These are phyloP conservation scores for Eupithecia subfuscata DNA, from an alignment of 2,888 invertebrate species.

Conservation along the genomic window DNA sequence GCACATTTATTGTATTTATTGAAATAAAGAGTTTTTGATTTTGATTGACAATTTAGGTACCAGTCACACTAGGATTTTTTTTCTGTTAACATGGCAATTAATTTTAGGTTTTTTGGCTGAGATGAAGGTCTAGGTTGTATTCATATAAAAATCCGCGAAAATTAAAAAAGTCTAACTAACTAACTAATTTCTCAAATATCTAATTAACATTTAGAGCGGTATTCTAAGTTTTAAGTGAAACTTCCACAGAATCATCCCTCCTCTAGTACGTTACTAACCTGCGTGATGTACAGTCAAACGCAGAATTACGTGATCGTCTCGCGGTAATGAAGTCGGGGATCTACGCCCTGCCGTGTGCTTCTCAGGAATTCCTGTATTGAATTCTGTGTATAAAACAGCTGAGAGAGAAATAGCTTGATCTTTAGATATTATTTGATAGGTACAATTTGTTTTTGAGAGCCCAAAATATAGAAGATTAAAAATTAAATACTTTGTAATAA, in stretches of 20 bases:
- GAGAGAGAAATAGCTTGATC: slow-evolving; percentile 13
- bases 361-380: slow-evolving; percentile 56
- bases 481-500: too few relatives aligned
- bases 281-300: slow-evolving; percentile 38
- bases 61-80: too few relatives aligned
- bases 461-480: too few relatives aligned
- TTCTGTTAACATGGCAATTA: too few relatives aligned
- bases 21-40: too few relatives aligned
- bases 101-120: background rate
- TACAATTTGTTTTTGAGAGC: background rate
- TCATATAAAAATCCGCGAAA: background rate
- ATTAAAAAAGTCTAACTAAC: background rate
- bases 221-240: background rate
- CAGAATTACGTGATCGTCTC: slow-evolving; percentile 45
- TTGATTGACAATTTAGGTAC: too few relatives aligned
- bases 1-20: too few relatives aligned
- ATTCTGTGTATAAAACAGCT: slow-evolving; percentile 47
- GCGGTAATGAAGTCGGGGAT: slow-evolving; percentile 54
- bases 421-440: background rate
- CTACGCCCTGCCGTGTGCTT: slow-evolving; percentile 50
- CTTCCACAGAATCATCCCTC: slow-evolving; percentile 7
- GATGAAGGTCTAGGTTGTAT: background rate
- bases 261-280: slow-evolving; percentile 24
- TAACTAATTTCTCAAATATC: too few relatives aligned
- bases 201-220: background rate